Conservation (phyloP, 2,888 invertebrate genomes). For the Clunio marinus region DNA sequence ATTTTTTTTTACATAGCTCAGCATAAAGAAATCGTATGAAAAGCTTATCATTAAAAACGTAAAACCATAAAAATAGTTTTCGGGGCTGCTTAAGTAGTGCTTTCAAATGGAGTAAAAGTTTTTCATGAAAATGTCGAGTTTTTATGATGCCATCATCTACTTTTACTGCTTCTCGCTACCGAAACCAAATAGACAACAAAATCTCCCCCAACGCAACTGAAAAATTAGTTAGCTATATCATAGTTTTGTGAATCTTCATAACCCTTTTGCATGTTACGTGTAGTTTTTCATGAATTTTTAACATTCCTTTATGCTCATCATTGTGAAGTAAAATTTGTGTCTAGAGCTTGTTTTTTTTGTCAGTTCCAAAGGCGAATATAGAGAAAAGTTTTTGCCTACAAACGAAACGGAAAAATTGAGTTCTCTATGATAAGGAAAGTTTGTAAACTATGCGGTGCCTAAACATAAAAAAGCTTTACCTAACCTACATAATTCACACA, state of each 20-base stretch:
- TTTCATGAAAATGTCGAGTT: not conserved
- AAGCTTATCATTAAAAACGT: slow-evolving; percentile 34
- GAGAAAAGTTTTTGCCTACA: too few relatives aligned
- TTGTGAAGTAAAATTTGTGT: too few relatives aligned
- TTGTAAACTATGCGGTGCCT: too few relatives aligned
- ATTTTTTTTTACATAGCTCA: not conserved
- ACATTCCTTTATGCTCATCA: slow-evolving; percentile 20
- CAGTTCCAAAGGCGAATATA: too few relatives aligned
- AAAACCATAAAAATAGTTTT: slow-evolving; percentile 20
- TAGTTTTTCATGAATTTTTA: not conserved
- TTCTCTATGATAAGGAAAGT: too few relatives aligned
- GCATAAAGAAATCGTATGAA: not conserved
- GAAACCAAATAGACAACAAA: not conserved
- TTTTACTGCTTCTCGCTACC: too few relatives aligned
- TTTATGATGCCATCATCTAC: not conserved
- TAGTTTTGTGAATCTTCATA: slow-evolving; percentile 26
- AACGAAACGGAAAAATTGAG: too few relatives aligned
- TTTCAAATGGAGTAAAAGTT: not conserved
- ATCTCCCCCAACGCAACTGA: not conserved
- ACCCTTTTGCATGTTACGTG: slow-evolving; percentile 26
- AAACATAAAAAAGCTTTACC: too few relatives aligned
- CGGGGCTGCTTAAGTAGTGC: too few relatives aligned
- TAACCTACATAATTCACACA: too few relatives aligned
- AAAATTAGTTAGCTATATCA: slow-evolving; percentile 1
- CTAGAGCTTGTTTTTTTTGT: too few relatives aligned